Base-by-base conservation (phyloP, 2,797 vertebrate genomes). In the Falco concolor region DNA sequence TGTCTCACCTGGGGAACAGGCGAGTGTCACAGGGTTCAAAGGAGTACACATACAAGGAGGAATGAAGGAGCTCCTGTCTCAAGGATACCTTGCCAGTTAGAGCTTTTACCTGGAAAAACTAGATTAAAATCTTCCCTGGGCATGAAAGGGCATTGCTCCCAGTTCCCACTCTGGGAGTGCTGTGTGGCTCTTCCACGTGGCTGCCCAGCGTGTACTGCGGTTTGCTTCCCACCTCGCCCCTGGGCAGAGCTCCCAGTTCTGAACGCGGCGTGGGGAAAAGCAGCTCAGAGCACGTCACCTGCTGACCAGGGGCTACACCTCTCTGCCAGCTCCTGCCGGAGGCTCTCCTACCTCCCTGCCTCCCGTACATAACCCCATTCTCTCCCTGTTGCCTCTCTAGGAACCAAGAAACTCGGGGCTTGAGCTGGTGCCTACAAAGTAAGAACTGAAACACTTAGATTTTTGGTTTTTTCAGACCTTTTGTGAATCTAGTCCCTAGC, bases 291-390 rank as follows among this genome's bases (percentile, higher is more conserved):
- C 0, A 0, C 18, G 13, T 45, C 59, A 40, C 2, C 6, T 12
- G 45, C 76, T 80, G 87, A 49, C n/a, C 76, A 40, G 59, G 6
- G 13, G 32, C 21, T 36, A 13, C 44, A 44, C 9, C 38, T 40
- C 54, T 47, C 63, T 54, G 61, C 57, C 49, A 40, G 74, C 53
- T 9, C 1, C 40, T 14, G 53, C 40, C 25, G 77, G 69, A 49
- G 64, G 30, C n/a, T 68, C 32, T 65, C 28, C 49, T 6, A 40
- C 34, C 78, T 60, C 53, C 72, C 49, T 6, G 44, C 34, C 78
- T 60, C 53, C 75, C 0, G 0, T 0, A 2, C 2, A 8, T 1
- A 27, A 12, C 59, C 63, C 42, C 15, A 10, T 49, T 23, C 56
- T 19, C 24, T 53, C 38, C 53, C n/a, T 16, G 5, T 1, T 0